Conservation (phyloP, 2,113 vertebrate species). For the Osmerus mordax region DNA sequence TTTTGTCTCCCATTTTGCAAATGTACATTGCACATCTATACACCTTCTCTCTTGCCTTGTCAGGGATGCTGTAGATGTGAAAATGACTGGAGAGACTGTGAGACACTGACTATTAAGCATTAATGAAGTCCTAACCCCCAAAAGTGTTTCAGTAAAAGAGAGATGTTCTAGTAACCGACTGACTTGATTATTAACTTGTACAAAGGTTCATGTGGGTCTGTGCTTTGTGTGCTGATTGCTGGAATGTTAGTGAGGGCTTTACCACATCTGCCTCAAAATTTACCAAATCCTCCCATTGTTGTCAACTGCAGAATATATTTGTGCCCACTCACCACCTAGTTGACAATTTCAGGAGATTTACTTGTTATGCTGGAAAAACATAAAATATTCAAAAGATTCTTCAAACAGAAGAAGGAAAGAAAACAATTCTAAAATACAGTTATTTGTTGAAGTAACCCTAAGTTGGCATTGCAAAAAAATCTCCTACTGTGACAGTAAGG, state of each 20-base stretch:
- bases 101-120: too few species aligned
- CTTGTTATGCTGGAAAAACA: constrained; percentile 16
- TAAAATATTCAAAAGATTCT: constrained; percentile 6
- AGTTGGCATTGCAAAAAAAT: neutral
- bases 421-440: constrained; percentile 7
- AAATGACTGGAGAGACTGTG: too few species aligned
- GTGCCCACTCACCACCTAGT: constrained; percentile 34
- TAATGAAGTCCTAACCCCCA: too few species aligned
- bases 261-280: constrained; percentile 20
- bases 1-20: neutral
- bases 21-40: neutral
- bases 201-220: neutral
- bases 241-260: neutral
- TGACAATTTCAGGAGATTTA: constrained; percentile 25
- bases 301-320: constrained; percentile 39
- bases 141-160: too few species aligned
- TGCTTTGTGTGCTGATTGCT: constrained; percentile 30
- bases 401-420: neutral
- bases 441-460: constrained; percentile 3
- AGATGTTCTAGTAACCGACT: too few species aligned
- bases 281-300: constrained; percentile 12
- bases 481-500: too few species aligned
- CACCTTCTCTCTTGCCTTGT: neutral
- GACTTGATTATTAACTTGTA: neutral
- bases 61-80: too few species aligned